Base-by-base conservation (phyloP, 1,140 invertebrate genomes). In the Drosophila parvula region DNA sequence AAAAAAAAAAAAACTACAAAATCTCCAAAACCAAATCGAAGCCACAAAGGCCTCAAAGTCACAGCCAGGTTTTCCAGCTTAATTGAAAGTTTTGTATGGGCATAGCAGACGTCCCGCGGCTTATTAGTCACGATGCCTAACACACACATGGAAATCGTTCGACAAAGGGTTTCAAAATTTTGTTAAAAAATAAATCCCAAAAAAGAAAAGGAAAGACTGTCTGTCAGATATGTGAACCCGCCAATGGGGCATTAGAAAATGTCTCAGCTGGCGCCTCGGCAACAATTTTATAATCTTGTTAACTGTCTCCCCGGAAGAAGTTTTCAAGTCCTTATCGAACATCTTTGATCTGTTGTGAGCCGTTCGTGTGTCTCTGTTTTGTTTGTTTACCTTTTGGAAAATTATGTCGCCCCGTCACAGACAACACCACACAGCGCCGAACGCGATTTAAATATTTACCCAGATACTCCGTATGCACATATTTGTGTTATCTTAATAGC, bases 91-190 rank as follows among this genome's bases (percentile, higher is more conserved):
- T 79, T 78, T 78, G 68, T 58, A 69, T 47, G 51, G 22, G 57
- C 57, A 48, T 62, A 82, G 57, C 44, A 51, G 83, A 86, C 84
- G 38, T 60, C 83, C 83, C 83, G 83, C 41, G 32, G 83, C 83
- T 83, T 74, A 86, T 86, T 86, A 89, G 83, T 89, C 83, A 86
- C 83, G 82, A 86, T 80, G 65, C 63, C 58, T 62, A 74, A 78
- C 73, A 85, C 59, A 85, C 59, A 85, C 78, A 75, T 85, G 77
- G 63, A 85, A 86, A 76, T 71, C 61, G 59, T 56, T 62, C 43
- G 47, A 65, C 76, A 65, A 79, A 70, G 55, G 65, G 47, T 16
- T 69, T 53, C 22, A 30, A 70, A 45, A 22, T 32, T 38, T 56
- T 47, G 2, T 22, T 22, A 22, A n/a, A 71, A 71, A 45, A 12